Evolutionary conservation across 2,888 invertebrate species (phyloP).

Genomic region (Creontiades dilutus): DNA sequence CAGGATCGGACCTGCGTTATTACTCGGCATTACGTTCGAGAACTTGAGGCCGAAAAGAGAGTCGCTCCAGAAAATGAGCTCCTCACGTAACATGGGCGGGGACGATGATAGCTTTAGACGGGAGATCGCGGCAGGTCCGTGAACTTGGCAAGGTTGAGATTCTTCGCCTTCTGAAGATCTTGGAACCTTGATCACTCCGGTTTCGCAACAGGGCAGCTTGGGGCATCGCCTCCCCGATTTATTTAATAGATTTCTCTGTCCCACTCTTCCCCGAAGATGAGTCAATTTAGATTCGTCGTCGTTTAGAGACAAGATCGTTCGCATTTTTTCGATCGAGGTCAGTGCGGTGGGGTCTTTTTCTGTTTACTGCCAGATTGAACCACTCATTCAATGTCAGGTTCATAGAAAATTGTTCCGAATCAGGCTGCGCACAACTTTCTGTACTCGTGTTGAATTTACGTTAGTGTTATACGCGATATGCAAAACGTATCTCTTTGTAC

Average conservation of each 20-base stretch:
- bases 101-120: background rate
- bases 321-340: background rate
- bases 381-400: no score
- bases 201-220: background rate
- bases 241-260: background rate
- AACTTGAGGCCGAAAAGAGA: background rate
- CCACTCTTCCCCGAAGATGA: background rate
- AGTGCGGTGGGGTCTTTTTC: no score
- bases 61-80: background rate
- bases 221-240: background rate
- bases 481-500: no score
- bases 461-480: no score
- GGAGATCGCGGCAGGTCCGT: constrained; percentile 31
- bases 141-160: constrained; percentile 4
- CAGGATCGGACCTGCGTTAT: background rate
- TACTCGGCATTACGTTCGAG: background rate
- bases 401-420: no score
- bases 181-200: constrained; percentile 1
- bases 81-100: background rate
- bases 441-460: no score
- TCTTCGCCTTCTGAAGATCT: background rate
- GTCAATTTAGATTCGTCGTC: background rate
- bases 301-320: background rate
- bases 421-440: no score
- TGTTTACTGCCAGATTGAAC: no score